A percentile compares a stretch with the other conserved stretches of the same genome.
These are phyloP conservation scores for Acleris sparsana DNA, from an alignment of 2,888 invertebrate species.

Conservation along the genomic window DNA sequence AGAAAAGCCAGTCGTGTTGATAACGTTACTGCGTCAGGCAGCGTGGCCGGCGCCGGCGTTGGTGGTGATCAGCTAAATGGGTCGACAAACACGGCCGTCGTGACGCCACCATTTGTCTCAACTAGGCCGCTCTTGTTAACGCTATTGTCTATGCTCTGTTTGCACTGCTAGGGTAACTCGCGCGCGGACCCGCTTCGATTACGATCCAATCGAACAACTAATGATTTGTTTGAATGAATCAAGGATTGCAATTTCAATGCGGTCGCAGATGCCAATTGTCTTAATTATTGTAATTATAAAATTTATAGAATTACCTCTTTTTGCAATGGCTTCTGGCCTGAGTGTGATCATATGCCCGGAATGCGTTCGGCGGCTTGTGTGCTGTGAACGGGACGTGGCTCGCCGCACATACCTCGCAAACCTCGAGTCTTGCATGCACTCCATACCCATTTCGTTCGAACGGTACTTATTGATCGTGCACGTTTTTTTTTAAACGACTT, in stretches of 20 bases:
- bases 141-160: constrained; percentile 68
- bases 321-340: constrained; percentile 43
- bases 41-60: constrained; percentile 41
- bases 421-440: constrained; percentile 48
- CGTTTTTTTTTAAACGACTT: constrained; percentile 24
- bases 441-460: constrained; percentile 42
- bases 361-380: constrained; percentile 44
- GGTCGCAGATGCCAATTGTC: not conserved
- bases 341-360: constrained; percentile 53
- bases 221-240: constrained; percentile 14
- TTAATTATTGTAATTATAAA: constrained; percentile 13
- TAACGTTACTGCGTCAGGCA: constrained; percentile 30
- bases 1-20: constrained; percentile 27
- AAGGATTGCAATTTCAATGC: constrained; percentile 19
- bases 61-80: constrained; percentile 67
- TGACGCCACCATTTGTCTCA: constrained; percentile 69
- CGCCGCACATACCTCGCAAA: constrained; percentile 52
- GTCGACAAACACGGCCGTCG: constrained; percentile 61
- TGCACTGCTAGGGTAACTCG: constrained; percentile 47
- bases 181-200: constrained; percentile 26
- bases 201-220: constrained; percentile 23
- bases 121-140: constrained; percentile 78
- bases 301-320: constrained; percentile 30
- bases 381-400: constrained; percentile 45
- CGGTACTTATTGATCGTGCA: constrained; percentile 34